These are phyloP conservation scores for Zoanthus sociatus DNA, from an alignment of 92 coral and sea anemone species.

Conservation along the genomic window DNA sequence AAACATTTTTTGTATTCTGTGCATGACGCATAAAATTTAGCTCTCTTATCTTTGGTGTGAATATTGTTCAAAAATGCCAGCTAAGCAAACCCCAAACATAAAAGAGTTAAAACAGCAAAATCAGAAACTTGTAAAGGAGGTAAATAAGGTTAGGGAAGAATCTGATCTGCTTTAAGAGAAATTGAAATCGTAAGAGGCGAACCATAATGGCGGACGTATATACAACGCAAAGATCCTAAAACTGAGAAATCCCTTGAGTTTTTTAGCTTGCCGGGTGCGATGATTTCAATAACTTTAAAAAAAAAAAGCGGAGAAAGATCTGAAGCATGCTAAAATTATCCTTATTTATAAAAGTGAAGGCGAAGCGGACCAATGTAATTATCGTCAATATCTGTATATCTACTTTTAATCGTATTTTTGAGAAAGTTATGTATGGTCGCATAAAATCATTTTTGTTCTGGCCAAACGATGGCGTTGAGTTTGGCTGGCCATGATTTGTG, in stretches of 20 bases:
- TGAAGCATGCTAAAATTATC: background rate
- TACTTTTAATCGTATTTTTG: no score
- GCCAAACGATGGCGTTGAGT: no score
- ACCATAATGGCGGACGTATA: background rate
- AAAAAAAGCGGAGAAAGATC: conserved; percentile 1
- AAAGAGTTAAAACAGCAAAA: conserved; percentile 4
- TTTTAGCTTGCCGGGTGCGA: background rate
- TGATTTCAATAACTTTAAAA: background rate
- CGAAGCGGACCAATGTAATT: no score
- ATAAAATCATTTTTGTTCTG: no score
- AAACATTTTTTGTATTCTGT: background rate
- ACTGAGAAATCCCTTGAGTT: conserved; percentile 3
- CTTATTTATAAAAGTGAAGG: no score
- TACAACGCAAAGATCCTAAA: background rate
- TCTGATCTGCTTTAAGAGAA: background rate
- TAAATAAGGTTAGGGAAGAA: background rate
- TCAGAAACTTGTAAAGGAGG: background rate
- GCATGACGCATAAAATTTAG: background rate
- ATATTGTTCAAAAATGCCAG: background rate
- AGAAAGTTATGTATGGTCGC: no score
- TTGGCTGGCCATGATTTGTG: no score
- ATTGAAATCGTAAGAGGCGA: background rate
- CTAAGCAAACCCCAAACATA: conserved; percentile 1
- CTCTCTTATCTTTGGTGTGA: background rate
- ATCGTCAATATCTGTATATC: no score